A percentile compares a stretch with the other conserved stretches of the same genome.
These are phyloP conservation scores for Microplitis mediator DNA, from an alignment of 1,140 invertebrate species.

Conservation along the genomic window DNA sequence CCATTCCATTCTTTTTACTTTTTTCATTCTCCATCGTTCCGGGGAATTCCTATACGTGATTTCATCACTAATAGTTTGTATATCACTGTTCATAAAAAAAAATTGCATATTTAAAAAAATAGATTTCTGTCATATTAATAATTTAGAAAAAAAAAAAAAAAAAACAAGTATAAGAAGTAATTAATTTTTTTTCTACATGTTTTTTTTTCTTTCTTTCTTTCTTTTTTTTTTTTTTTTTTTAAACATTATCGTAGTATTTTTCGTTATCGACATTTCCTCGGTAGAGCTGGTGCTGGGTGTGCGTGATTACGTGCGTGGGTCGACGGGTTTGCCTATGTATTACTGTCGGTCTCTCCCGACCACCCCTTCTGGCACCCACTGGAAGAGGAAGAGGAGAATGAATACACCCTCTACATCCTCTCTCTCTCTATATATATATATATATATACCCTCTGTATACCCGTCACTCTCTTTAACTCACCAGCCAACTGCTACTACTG, in stretches of 20 bases:
- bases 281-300: conserved; percentile 40
- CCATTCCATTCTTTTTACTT: neutral
- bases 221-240: conserved; percentile 35
- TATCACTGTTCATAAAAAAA: neutral
- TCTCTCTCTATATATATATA: no score
- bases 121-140: neutral
- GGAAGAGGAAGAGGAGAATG: no score
- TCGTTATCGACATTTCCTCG: conserved; percentile 63
- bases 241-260: conserved; percentile 50
- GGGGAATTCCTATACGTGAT: neutral
- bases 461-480: neutral
- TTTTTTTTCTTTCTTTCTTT: conserved; percentile 35
- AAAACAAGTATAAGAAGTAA: conserved; percentile 16
- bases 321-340: conserved; percentile 19
- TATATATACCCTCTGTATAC: no score
- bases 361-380: conserved; percentile 1
- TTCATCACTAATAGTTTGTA: no score
- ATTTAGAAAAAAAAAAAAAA: neutral
- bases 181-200: conserved; percentile 11
- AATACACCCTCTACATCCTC: no score
- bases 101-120: conserved; percentile 12
- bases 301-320: conserved; percentile 30
- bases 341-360: conserved; percentile 17
- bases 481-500: neutral
- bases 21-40: neutral